Evolutionary conservation across 2,888 invertebrate species (phyloP), one percentile per base, ranked within the genome.

Genomic region (Diploptera punctata): DNA sequence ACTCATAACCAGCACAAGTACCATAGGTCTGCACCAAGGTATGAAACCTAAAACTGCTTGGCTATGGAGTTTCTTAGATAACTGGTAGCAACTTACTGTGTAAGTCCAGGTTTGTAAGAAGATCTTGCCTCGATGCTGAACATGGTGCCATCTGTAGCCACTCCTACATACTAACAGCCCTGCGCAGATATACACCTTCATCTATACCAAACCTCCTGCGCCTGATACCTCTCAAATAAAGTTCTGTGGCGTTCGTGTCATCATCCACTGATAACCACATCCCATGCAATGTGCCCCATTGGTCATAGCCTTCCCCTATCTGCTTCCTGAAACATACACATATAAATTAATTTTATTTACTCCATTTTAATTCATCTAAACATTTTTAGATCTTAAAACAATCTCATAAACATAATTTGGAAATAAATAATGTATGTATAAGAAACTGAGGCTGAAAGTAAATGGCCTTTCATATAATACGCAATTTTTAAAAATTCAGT

Each of bases 261-360:
- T 80, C 81, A 62, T 85, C 81, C 72, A 83, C 85, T 0, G 85
- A 81, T 68, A 83, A 84, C 71, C 91, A 79, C 19, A 86, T 85
- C 0, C 91, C 92, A 75, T 87, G 84, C 19, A 89, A 78, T 0
- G 85, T 83, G 3, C 92, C 92, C 82, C 87, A 91, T 78, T 91
- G 91, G 74, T 88, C 83, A 81, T 87, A 89, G 65, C 89, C 88
- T 2, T 82, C 81, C 21, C 73, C 71, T 7, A 68, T 44, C 5
- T 73, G 38, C 3, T 68, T 24, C 5, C 73, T 74, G 70, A 26
- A 38, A 31, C n/a, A n/a, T n/a, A n/a, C n/a, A n/a, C n/a, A n/a
- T 10, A 33, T 33, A 33, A 33, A 33, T 33, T 33, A 33, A 33
- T 5, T 33, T 10, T 33, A 33, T 33, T 33, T 33, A 33, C 33